A percentile compares a stretch with the other conserved stretches of the same genome.
Evolutionary conservation across 2,797 vertebrate genomes (phyloP).

Genomic region (Todus mexicanus): DNA sequence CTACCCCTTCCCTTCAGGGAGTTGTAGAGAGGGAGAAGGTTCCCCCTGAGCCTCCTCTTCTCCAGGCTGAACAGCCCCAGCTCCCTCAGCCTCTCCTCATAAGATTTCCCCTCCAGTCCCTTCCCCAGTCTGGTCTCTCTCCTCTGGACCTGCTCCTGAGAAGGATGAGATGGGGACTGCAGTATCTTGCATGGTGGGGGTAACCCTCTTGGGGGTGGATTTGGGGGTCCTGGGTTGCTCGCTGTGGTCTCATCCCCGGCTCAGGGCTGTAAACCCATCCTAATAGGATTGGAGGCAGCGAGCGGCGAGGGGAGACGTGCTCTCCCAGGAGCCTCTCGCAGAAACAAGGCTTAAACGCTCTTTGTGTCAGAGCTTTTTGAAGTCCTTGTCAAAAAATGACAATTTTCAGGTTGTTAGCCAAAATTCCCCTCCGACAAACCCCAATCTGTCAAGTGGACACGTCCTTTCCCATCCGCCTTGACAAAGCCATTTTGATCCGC

Average conservation of each 20-base stretch:
- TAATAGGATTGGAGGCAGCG: neutral
- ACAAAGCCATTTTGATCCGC: neutral
- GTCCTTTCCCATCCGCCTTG: neutral
- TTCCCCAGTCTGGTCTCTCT: too few species aligned
- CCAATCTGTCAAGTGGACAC: neutral
- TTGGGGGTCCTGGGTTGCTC: neutral
- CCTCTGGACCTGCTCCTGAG: too few species aligned
- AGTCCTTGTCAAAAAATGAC: slow-evolving; percentile 8
- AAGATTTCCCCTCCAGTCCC: too few species aligned
- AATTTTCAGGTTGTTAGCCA: slow-evolving; percentile 2
- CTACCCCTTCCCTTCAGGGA: too few species aligned
- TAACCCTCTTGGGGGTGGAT: neutral
- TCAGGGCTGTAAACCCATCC: neutral
- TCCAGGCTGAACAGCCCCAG: too few species aligned
- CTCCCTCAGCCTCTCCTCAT: too few species aligned
- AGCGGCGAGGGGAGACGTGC: neutral
- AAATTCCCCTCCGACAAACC: neutral
- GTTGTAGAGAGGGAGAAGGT: too few species aligned
- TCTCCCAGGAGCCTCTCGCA: neutral
- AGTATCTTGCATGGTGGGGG: neutral
- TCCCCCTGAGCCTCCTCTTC: too few species aligned
- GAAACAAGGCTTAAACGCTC: neutral
- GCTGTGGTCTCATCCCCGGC: neutral
- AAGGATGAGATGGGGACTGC: neutral
- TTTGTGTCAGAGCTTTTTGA: neutral